Conservation (phyloP, 2,113 vertebrate genomes). For the Phylloscopus trochilus region DNA sequence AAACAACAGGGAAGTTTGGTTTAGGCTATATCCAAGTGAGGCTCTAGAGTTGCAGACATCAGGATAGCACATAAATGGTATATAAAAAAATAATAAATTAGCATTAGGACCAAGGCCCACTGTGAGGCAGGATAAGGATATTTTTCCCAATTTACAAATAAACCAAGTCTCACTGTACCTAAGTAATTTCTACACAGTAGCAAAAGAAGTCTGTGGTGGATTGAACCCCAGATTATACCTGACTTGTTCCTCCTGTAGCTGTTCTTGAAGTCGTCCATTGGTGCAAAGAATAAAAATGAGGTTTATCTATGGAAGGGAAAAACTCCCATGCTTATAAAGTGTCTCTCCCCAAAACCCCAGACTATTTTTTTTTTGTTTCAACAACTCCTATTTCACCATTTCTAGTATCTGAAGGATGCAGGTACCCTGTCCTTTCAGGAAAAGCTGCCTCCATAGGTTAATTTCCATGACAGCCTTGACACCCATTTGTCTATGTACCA, state of each 20-base stretch:
- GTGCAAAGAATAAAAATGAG: background rate
- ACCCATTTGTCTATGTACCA: background rate
- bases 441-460: background rate
- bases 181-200: background rate
- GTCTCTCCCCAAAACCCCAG: background rate
- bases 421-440: background rate
- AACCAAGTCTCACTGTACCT: background rate
- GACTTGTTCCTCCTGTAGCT: background rate
- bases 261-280: background rate
- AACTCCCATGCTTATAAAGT: background rate
- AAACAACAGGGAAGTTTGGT: background rate
- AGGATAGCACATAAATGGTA: background rate
- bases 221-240: background rate
- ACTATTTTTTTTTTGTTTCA: background rate
- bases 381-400: background rate
- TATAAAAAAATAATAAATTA: background rate
- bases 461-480: background rate
- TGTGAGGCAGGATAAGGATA: background rate
- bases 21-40: background rate
- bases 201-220: background rate
- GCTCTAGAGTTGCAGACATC: background rate
- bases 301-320: background rate
- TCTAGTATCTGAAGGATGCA: background rate
- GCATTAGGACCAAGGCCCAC: background rate
- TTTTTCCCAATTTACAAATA: background rate